phyloP scores from a whole-genome alignment of 2,797 vertebrate genomes.

The Phataginus tetradactyla region DNA sequence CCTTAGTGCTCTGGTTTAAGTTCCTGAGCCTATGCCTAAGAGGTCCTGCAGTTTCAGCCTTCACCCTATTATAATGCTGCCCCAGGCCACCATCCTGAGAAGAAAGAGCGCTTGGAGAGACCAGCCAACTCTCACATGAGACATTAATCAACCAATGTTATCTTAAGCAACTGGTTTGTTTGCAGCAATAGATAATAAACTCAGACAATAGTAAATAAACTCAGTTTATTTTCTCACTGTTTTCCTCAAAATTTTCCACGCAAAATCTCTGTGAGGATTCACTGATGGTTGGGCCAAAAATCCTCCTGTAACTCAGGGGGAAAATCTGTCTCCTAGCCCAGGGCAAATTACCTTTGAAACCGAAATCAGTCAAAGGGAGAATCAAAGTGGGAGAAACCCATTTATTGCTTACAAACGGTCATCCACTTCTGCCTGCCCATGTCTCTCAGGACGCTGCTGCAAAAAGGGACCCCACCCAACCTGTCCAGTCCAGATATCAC shows the following conservation, averaged over 20 bases:
- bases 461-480: too few relatives aligned
- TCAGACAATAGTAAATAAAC: neutral
- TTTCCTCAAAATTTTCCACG: neutral
- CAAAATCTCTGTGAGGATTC: neutral
- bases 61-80: neutral
- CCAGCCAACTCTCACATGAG: neutral
- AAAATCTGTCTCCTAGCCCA: too few relatives aligned
- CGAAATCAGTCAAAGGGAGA: too few relatives aligned
- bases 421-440: too few relatives aligned
- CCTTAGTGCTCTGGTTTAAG: neutral
- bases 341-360: too few relatives aligned
- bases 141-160: neutral
- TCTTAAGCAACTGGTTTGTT: neutral
- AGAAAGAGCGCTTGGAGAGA: neutral
- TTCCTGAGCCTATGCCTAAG: neutral
- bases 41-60: neutral
- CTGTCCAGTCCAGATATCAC: too few relatives aligned
- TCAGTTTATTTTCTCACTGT: neutral
- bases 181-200: neutral
- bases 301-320: neutral
- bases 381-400: too few relatives aligned
- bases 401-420: too few relatives aligned
- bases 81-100: neutral
- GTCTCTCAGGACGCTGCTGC: too few relatives aligned
- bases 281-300: neutral